phyloP scores from a whole-genome alignment of 2,113 vertebrate genomes.

The Alligator mississippiensis region DNA sequence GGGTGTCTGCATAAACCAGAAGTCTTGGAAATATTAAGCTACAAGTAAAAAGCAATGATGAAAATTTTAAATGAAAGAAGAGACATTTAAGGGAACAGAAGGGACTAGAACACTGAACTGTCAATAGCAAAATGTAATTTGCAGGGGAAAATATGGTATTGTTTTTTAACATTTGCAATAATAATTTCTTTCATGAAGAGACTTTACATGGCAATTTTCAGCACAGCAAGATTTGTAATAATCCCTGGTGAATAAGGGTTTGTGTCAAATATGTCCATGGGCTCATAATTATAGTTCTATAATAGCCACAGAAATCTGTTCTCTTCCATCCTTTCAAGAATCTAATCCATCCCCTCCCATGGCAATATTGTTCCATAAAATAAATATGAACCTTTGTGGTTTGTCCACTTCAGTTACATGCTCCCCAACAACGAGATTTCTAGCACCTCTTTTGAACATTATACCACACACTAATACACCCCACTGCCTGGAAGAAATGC shows the following conservation, averaged over 20 bases:
- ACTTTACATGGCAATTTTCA: background rate
- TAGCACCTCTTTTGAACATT: background rate
- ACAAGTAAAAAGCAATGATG: slow-evolving; percentile 6
- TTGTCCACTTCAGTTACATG: background rate
- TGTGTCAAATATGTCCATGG: background rate
- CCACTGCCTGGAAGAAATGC: background rate
- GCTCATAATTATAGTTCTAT: background rate
- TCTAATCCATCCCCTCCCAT: background rate
- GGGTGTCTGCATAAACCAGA: background rate
- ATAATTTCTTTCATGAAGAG: background rate
- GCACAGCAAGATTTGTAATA: background rate
- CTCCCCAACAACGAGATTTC: background rate
- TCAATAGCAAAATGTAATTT: background rate
- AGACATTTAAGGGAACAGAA: background rate
- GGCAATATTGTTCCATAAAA: slow-evolving; percentile 7
- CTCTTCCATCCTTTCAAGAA: background rate
- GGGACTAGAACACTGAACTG: background rate
- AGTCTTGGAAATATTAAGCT: background rate
- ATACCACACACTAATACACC: background rate
- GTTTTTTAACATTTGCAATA: background rate
- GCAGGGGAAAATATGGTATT: background rate
- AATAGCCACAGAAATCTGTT: background rate
- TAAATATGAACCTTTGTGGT: background rate
- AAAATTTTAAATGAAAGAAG: background rate
- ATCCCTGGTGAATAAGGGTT: background rate